Evolutionary conservation across 2,888 invertebrate species (phyloP), one percentile per base, ranked within the genome.

Genomic region (Tenthredo scrophulariae): DNA sequence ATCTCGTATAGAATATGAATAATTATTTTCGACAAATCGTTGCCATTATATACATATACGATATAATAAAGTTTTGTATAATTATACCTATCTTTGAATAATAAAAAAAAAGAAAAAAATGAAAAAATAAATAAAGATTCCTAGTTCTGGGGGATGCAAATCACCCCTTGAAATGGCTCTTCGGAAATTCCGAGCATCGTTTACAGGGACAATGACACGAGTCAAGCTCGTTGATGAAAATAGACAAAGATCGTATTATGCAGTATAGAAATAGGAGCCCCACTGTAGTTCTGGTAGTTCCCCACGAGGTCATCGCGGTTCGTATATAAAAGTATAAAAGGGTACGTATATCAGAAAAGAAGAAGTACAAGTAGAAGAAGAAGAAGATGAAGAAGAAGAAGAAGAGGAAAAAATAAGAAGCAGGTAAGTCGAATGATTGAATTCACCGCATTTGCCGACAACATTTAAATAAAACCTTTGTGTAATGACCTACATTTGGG

Each of bases 401-500:
- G 67, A 62, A 22, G 18, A 15, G 43, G 79, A 79, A 84, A 72
- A 84, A 84, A 72, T 50, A 22, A 74, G 72, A 62, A 46, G 50
- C 65, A 67, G 83, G 83, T 77, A 83, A 67, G 67, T 82, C 67
- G 67, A 83, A 83, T 83, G 67, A 83, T 58, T 46, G 18, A 83
- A 83, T 67, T 33, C 83, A 67, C 58, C 80, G 37, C 75, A 84
- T 85, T 70, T 85, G 46, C 33, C 58, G 86, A 84, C 86, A 87
- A 87, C 86, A 86, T 82, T 86, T 86, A 87, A 88, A 88, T 87
- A 88, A 88, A 89, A 85, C 88, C 89, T 88, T 89, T 89, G 87
- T 89, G 84, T 87, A 86, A 87, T 90, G 90, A 90, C 90, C 91
- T 87, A 91, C 86, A 91, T 91, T 88, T 86, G n/a, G 33, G 65